A percentile compares a stretch with the other conserved stretches of the same genome.
Conservation (phyloP, 1,140 invertebrate genomes). For the Phortica variegata region DNA sequence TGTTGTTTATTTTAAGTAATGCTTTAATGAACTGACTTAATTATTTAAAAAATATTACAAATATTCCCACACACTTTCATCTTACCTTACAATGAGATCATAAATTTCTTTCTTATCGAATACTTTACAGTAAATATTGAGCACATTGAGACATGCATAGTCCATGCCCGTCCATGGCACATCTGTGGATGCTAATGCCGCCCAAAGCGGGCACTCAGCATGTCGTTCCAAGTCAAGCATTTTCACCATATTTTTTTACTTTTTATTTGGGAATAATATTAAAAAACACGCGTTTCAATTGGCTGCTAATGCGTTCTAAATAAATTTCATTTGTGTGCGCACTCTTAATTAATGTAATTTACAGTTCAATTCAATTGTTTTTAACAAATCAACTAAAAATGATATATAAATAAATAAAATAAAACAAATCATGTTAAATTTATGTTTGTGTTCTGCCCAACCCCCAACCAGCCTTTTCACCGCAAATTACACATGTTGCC, state of each 20-base stretch:
- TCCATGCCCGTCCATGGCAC: slow-evolving; percentile 75
- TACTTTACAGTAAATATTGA: slow-evolving; percentile 80
- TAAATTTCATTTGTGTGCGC: slow-evolving; percentile 30
- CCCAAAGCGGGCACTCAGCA: slow-evolving; percentile 62
- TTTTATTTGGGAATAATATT: slow-evolving; percentile 16
- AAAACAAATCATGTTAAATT: no score
- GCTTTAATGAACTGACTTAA: background rate
- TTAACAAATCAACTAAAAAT: no score
- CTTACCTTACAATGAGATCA: slow-evolving; percentile 76
- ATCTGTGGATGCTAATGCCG: slow-evolving; percentile 60
- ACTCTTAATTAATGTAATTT: slow-evolving; percentile 47
- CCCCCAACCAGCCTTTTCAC: no score
- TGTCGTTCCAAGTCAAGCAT: slow-evolving; percentile 64
- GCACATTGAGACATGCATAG: slow-evolving; percentile 75
- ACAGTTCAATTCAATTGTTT: no score
- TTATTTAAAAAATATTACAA: background rate
- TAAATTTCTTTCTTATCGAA: slow-evolving; percentile 77
- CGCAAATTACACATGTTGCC: no score
- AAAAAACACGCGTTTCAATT: slow-evolving; percentile 5
- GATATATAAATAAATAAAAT: no score
- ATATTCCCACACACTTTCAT: background rate
- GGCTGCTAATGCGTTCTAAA: slow-evolving; percentile 23
- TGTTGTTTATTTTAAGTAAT: no score
- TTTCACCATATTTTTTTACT: slow-evolving; percentile 56
- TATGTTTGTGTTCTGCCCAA: no score